These are phyloP conservation scores for Nesoenas mayeri DNA, from an alignment of 2,113 vertebrate species.

Conservation along the genomic window DNA sequence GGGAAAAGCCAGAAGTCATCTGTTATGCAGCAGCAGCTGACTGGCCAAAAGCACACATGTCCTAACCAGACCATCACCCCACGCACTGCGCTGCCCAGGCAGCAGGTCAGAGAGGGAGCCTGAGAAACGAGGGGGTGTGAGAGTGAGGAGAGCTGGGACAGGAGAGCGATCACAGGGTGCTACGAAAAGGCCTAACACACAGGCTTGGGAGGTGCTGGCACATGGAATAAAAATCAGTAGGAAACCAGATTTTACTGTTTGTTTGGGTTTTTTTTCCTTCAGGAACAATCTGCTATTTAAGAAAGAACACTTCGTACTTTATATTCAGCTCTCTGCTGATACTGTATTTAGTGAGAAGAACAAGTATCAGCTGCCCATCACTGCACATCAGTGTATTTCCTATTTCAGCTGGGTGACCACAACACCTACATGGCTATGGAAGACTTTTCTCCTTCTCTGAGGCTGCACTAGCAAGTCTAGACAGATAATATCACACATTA, in stretches of 20 bases:
- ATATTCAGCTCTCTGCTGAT: neutral
- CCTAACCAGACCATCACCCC: neutral
- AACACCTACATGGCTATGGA: neutral
- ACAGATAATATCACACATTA: neutral
- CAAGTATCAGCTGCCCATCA: neutral
- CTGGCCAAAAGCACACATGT: constrained; percentile 31
- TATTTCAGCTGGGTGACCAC: neutral
- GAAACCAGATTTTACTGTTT: constrained; percentile 30
- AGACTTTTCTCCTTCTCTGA: neutral
- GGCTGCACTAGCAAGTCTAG: neutral
- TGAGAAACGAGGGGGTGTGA: constrained; percentile 70
- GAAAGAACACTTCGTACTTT: neutral
- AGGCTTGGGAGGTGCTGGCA: constrained; percentile 13
- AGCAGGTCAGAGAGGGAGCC: constrained; percentile 50
- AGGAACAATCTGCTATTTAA: constrained; percentile 5
- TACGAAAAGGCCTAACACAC: neutral
- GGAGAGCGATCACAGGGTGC: neutral
- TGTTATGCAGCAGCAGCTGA: constrained; percentile 56
- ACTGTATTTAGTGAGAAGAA: neutral
- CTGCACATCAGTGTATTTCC: neutral
- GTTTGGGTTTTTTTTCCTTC: neutral
- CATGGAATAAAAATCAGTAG: neutral
- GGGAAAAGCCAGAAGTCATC: constrained; percentile 43
- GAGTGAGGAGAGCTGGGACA: neutral
- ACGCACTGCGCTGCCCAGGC: constrained; percentile 10